These are phyloP conservation scores for Glareola pratincola DNA, from an alignment of 2,113 vertebrate genomes.

Conservation along the genomic window DNA sequence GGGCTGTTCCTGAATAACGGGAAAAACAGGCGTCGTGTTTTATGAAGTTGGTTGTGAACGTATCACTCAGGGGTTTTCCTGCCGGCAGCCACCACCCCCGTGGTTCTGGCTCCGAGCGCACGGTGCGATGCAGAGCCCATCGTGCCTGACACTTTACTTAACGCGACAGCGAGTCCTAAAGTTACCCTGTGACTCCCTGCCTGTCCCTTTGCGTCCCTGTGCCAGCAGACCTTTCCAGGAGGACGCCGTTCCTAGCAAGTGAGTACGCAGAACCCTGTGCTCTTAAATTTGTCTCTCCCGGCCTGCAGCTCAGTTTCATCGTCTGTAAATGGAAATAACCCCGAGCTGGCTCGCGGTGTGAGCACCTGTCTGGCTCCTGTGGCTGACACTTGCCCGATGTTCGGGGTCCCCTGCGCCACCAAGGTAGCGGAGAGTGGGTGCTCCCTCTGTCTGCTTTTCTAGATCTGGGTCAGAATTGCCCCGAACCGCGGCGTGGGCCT, in stretches of 20 bases:
- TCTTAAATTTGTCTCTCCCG: background rate
- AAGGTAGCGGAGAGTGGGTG: rapidly evolving
- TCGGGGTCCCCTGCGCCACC: background rate
- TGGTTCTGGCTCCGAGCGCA: rapidly evolving
- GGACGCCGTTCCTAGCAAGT: background rate
- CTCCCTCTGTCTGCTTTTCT: background rate
- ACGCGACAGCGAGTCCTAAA: background rate
- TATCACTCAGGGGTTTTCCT: background rate
- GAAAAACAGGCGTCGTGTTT: rapidly evolving
- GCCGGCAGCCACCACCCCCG: background rate
- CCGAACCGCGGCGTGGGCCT: rapidly evolving
- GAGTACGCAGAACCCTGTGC: rapidly evolving
- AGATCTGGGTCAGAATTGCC: background rate
- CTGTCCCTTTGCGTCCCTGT: rapidly evolving
- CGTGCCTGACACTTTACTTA: background rate
- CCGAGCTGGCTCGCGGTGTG: background rate
- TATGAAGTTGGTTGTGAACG: rapidly evolving
- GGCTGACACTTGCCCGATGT: background rate
- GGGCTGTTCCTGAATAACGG: too few relatives aligned
- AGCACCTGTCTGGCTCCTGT: background rate
- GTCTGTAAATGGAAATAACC: background rate
- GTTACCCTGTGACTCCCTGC: background rate
- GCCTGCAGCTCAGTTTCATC: background rate
- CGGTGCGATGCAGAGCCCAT: rapidly evolving
- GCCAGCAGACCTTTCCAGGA: conserved; percentile 9